Base-by-base conservation (phyloP, 1,140 invertebrate species). In the Pomacea maculata region DNA sequence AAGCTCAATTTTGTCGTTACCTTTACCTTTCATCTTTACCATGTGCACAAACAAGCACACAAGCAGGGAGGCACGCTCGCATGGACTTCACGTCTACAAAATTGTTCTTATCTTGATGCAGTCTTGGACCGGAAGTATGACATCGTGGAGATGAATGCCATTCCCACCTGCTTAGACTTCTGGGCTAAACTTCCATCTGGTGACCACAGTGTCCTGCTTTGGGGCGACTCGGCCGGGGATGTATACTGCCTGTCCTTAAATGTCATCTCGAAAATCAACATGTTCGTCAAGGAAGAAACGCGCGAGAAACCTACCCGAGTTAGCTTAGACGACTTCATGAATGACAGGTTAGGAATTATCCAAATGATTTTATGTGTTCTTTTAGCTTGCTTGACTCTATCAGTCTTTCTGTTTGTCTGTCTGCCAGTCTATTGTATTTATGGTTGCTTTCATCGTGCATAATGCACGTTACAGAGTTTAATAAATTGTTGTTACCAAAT, bases 151-250 rank as follows among this genome's bases (percentile, higher is more conserved):
- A 68, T 90, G 52, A 86, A 86, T 11, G 82, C 84, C 57, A 85
- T 82, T 64, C 81, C 86, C 8, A 85, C 84, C 19, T 83, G 82
- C 45, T 85, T 91, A 86, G 79, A 86, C 75, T 90, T 88, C 81
- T 89, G 87, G 86, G 86, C 87, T 9, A 79, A 88, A 52, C 73
- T 84, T 8, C 57, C 73, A n/a, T 80, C 85, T 54, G 34, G 85
- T 15, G 86, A 86, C 63, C 75, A 82, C 21, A 85, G 85, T 0
- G 73, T 89, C 14, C 80, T 90, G 8, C 6, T 88, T 6, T 85
- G 84, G 79, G 90, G 90, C 8, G 89, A 91, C 82, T 85, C 84
- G 2, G 82, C 83, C 0, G 90, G 90, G 11, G 85, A 83, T 64
- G 85, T 90, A 1, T 82, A 72, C 70, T 77, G 80, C 14, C 55